phyloP scores from a whole-genome alignment of 2,797 vertebrate genomes.

The Coracias cyanogaster region DNA sequence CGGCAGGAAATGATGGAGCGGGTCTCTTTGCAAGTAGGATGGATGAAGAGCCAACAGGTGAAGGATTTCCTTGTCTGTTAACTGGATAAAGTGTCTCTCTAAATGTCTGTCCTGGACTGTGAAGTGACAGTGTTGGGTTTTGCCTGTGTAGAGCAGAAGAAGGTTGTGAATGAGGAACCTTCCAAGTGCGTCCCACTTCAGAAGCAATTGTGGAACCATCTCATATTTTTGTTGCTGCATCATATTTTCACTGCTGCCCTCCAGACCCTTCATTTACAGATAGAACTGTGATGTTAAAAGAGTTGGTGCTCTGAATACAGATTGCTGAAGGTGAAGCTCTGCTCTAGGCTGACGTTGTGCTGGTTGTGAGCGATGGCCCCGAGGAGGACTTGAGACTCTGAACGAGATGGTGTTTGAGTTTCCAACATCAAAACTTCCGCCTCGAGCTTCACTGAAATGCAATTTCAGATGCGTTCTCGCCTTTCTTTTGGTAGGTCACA shows the following conservation, averaged over 20 bases:
- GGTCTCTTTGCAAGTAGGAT: not conserved
- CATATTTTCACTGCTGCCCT: not conserved
- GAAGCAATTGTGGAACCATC: not conserved
- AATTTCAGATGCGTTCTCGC: not conserved
- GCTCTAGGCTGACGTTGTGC: not conserved
- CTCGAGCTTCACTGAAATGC: not conserved
- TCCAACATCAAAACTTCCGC: not conserved
- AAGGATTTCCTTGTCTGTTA: not conserved
- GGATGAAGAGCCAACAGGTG: not conserved
- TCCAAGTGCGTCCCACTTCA: not conserved
- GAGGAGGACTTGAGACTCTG: not conserved
- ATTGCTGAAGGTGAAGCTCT: not conserved
- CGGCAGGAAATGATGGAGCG: conserved; percentile 60
- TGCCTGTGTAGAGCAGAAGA: not conserved
- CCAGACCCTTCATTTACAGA: not conserved
- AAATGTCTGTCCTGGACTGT: not conserved
- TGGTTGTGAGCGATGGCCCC: not conserved
- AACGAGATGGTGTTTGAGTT: not conserved
- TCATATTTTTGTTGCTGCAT: not conserved
- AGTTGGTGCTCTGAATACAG: not conserved
- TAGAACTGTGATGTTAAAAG: not conserved
- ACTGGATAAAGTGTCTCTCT: not conserved
- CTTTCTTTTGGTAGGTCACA: not conserved
- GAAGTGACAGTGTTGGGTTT: not conserved
- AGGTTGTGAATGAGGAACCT: not conserved